Base-by-base conservation (phyloP, 2,888 invertebrate genomes). In the Pyrrhosoma nymphula region DNA sequence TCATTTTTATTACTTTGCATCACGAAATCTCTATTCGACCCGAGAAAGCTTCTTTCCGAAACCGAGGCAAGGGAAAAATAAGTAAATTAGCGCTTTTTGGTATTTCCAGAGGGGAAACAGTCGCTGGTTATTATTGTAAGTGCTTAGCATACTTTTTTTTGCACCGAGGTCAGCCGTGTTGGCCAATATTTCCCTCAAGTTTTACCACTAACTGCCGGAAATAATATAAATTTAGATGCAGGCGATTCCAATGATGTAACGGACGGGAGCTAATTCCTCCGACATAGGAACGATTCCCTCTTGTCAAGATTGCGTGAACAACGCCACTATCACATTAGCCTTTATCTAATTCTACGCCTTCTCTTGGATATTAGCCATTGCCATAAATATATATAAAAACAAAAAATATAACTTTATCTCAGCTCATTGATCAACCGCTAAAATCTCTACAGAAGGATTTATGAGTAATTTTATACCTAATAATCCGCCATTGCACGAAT, bases 1-100 rank as follows among this genome's bases (percentile, higher is more conserved):
- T 93, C 93, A 93, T 63, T 75, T 93, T 93, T 93, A 93, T 93
- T 60, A 69, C 93, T 69, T 47, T 69, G 63, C n/a, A 93, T 93
- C 93, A 93, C 93, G 93, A 75, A 82, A 82, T 82, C 82, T 82
- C 82, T 82, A 82, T 82, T 82, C 82, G 82, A 82, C 82, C 30
- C 82, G 82, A 82, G 26, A 82, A 82, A 82, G 82, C 82, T 82
- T 82, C 82, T 82, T 82, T 82, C 82, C 82, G 35, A 82, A 82
- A 30, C n/a, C 69, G 69, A 69, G 69, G 69, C 69, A n/a, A 18
- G 82, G 82, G 16, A 35, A 82, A 16, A 35, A 35, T 14, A 82
- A 18, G 82, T 16, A 18, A 35, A 82, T 82, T 82, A 82, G 26
- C 82, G 82, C 82, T 30, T 35, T 82, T 82, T 35, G 30, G 10